Base-by-base conservation (phyloP, 2,888 invertebrate genomes). In the Drosophila suboccidentalis region DNA sequence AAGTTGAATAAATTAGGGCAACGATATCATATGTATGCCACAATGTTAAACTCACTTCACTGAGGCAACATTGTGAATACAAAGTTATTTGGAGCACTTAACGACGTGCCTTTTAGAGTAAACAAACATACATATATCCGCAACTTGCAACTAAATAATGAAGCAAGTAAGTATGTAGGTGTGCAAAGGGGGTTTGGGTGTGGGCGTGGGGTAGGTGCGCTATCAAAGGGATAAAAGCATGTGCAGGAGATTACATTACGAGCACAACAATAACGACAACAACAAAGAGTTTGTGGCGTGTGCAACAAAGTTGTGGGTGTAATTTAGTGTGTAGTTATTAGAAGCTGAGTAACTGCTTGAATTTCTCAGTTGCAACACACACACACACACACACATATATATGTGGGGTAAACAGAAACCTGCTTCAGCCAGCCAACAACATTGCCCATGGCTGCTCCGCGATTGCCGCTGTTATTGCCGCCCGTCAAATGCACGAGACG, bases 401-500 rank as follows among this genome's bases (percentile, higher is more conserved):
- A 67, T 34, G 43, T 17, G 44, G 29, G 44, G 50, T 63, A 29
- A 76, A 76, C 79, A 77, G 81, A 80, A 91, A 93, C 96, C 96
- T 96, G 96, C 94, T 96, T 96, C 57, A 96, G 94, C 96, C 96
- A 96, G 93, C 96, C 96, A 78, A 96, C 96, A 90, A 96, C 96
- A 83, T 96, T 96, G 79, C 95, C 94, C 84, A 96, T 95, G 90
- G 96, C 95, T 84, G 95, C 96, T 13, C 92, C 90, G 86, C 91
- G 71, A 88, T 88, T 79, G 89, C 85, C 8, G 46, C 36, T 15
- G 55, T 43, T 55, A 43, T 10, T 36, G 55, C 44, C 84, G 93
- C 92, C 88, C n/a, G 80, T 94, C 94, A 57, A 96, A 94, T 89
- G 96, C 95, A 73, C 95, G 94, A 78, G 94, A 5, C 84, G 88